A percentile compares a stretch with the other conserved stretches of the same genome.
Evolutionary conservation across 2,113 vertebrate species (phyloP).

Genomic region (Mirza zaza): DNA sequence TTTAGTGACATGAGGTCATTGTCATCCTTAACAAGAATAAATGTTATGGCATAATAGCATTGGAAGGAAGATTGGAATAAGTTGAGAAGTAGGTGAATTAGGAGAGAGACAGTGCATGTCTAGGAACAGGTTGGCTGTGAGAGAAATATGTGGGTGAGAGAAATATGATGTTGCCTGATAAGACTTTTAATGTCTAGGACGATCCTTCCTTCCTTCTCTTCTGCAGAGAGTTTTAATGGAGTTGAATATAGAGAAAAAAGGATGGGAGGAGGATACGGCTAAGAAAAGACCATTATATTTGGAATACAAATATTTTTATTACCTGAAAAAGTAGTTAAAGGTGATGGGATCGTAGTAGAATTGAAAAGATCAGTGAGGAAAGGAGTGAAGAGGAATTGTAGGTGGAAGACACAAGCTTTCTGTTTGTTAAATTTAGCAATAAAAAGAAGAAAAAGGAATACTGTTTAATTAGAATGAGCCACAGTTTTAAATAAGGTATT

Average conservation of each 20-base stretch:
- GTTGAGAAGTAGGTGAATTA: background rate
- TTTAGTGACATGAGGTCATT: background rate
- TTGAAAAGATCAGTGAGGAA: constrained; percentile 4
- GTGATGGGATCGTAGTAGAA: background rate
- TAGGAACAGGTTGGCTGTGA: background rate
- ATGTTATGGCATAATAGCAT: background rate
- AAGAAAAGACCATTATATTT: constrained; percentile 15
- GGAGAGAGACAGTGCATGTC: background rate
- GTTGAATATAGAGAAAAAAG: background rate
- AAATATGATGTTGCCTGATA: background rate
- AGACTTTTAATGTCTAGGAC: background rate
- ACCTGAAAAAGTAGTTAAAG: constrained; percentile 32
- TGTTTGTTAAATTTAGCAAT: background rate
- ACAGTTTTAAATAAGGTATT: background rate
- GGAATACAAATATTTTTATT: constrained; percentile 12
- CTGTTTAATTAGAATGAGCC: background rate
- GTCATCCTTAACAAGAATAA: background rate
- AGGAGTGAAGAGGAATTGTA: background rate
- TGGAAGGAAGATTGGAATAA: background rate
- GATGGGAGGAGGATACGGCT: background rate
- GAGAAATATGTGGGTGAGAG: background rate
- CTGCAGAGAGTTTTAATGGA: background rate
- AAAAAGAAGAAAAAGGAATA: constrained; percentile 5
- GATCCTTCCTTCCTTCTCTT: background rate
- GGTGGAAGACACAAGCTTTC: background rate